Evolutionary conservation across 1,140 invertebrate genomes (phyloP).

Genomic region (Drosophila busckii): DNA sequence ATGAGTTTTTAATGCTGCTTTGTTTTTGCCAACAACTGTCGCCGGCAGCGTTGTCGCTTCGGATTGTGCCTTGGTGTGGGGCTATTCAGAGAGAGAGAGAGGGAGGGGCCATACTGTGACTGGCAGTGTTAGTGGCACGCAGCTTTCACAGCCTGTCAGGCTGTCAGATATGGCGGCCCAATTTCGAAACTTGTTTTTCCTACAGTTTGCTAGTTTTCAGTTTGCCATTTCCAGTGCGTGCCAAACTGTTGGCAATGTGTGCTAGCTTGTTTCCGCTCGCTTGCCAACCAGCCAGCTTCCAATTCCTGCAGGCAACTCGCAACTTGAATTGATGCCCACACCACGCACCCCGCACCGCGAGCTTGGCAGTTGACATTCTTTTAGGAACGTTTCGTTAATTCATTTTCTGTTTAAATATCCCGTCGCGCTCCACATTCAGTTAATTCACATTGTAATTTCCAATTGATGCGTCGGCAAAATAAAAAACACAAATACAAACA

Average conservation of each 20-base stretch:
- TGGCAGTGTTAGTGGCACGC: slow-evolving; percentile 53
- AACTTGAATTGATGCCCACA: no score
- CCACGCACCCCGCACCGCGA: no score
- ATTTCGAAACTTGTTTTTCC: slow-evolving; percentile 53
- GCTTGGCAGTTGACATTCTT: not conserved
- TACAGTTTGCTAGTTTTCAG: slow-evolving; percentile 21
- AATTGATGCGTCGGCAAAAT: slow-evolving; percentile 30
- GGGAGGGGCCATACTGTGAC: slow-evolving; percentile 3
- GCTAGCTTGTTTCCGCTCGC: slow-evolving; percentile 40
- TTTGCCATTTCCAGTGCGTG: slow-evolving; percentile 41
- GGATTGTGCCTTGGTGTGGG: not conserved
- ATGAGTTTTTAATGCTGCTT: slow-evolving; percentile 64
- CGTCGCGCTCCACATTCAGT: slow-evolving; percentile 28
- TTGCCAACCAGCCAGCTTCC: slow-evolving; percentile 46
- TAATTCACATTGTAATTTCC: slow-evolving; percentile 58
- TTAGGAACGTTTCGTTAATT: slow-evolving; percentile 15
- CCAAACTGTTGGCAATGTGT: slow-evolving; percentile 54
- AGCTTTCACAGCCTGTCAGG: slow-evolving; percentile 50
- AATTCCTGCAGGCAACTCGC: no score
- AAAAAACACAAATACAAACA: not conserved
- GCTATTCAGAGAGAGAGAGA: slow-evolving; percentile 11
- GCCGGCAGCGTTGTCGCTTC: slow-evolving; percentile 7
- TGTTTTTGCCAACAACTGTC: slow-evolving; percentile 25
- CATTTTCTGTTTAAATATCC: slow-evolving; percentile 36
- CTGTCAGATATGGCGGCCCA: slow-evolving; percentile 48